Base-by-base conservation (phyloP, 37 sponge, comb jelly and placozoan species). In the Ianthella basta region DNA sequence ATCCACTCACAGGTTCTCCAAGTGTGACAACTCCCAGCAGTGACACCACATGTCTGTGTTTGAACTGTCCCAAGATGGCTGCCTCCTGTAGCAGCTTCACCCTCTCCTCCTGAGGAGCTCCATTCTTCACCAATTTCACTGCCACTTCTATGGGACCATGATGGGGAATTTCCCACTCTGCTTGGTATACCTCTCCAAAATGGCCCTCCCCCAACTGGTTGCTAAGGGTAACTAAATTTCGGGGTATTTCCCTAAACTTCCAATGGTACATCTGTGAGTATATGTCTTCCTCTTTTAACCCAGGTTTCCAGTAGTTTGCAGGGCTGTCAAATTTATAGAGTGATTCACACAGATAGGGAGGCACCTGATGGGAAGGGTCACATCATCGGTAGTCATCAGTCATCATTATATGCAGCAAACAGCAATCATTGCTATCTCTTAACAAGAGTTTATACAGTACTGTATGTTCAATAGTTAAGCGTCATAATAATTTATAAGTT, bases 21-120 rank as follows among this genome's bases (percentile, higher is more conserved):
- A 36, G 20, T 41, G 78, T 75, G 54, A 75, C 78, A 75, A 75
- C 78, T 53, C 78, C 78, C 0, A 75, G 2, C 24, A 75, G 25
- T 3, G 21, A 23, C 3, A 41, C 25, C 0, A 75, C 53, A 41
- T 75, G 53, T 41, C 37, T 38, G 78, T 75, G 78, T 36, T 12
- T 75, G 25, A 75, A 75, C 53, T 75, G 78, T 10, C 78, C 78
- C 78, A 75, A 50, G 39, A 50, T 50, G 44, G 78, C 78, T 12
- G 78, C 78, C 78, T 75, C 78, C 40, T 75, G 78, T 3, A 75
- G 78, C 53, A 75, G 78, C 78, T 75, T 75, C 53, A 75, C 54
- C 40, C 78, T 75, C 54, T 75, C 78, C 15, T 75, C 54, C n/a
- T 50, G 24, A 75, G 78, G 53, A 41, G 78, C 20, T n/a, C 37